Evolutionary conservation across 2,113 vertebrate genomes (phyloP), one percentile per base, ranked within the genome.

Genomic region (Heloderma charlesbogerti): DNA sequence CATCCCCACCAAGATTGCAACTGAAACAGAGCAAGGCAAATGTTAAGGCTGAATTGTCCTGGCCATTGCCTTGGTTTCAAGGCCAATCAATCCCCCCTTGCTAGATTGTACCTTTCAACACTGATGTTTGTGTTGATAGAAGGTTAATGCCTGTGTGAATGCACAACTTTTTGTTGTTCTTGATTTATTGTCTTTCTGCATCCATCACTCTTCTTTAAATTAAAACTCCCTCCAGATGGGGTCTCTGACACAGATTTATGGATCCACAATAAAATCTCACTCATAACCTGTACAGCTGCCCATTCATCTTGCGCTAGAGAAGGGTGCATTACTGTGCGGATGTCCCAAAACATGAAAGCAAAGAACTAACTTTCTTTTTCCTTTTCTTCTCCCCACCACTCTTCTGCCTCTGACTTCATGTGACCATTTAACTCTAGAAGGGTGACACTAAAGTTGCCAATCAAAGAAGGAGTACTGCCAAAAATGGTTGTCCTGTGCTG

Each of bases 181-280:
- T 98, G 97, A 98, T 98, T 96, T 97, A 98, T 97, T 94, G 94
- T 96, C 95, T 94, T 95, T 94, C 29, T 93, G 93, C 92, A 69
- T 94, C 97, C 97, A 97, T 97, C 97, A 94, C 93, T 97, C 97
- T 97, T 94, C 96, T 98, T 97, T 98, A 98, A 98, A 98, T 98
- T 98, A 97, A 98, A 97, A 97, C 96, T 98, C 97, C 95, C 96
- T 98, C 96, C 97, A 97, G 97, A 98, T 97, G 97, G 97, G 97
- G 96, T 97, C 94, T 95, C 91, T 97, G 97, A 97, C 97, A 97
- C 95, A 97, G 98, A 98, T 98, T 98, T 98, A 98, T 97, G 95
- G 96, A 97, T 97, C 97, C 96, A 96, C 97, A 97, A 97, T 98
- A 97, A 98, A 98, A 97, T 95, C 96, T 98, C 97, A 97, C 97